Base-by-base conservation (phyloP, 2,113 vertebrate genomes). In the Aspidoscelis tigris region DNA sequence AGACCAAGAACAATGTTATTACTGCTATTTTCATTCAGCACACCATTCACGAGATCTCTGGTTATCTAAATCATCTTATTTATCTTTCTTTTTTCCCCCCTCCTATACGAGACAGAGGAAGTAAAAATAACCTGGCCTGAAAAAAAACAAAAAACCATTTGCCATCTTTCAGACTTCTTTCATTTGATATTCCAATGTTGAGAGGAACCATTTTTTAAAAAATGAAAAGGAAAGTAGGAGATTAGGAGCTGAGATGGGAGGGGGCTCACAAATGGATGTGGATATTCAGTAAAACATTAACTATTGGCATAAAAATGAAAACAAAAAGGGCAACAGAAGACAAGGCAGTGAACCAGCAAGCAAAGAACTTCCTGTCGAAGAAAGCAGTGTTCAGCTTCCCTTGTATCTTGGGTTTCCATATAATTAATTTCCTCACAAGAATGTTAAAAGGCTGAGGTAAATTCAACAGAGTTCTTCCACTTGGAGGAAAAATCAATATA, bases 281-380 rank as follows among this genome's bases (percentile, higher is more conserved):
- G 43, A 26, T n/a, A 73, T 39, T 47, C 81, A 41, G 68, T 0
- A 0, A 70, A 33, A 16, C 0, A 80, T 53, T 33, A 50, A 3
- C 7, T 76, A 68, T 68, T 53, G 12, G 68, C 12, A 3, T 8
- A 26, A 71, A 43, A 3, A 82, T 72, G 2, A 11, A 12, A 74
- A 88, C 87, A 50, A 12, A 73, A 80, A 69, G 3, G 9, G 14
- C 24, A 47, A 50, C 78, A 86, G 83, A 71, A 16, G 10, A 47
- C 26, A 39, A 43, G 10, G 3, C n/a, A 68, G 47, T 50, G 44
- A 74, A 80, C 16, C 1, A 61, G 33, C 33, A 58, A 61, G 33
- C 33, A 58, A 43, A 7, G 22, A 53, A 47, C 79, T 93, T 78
- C 86, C 79, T 88, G 88, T 78, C 73, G 75, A 86, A 79, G 87